A percentile compares a stretch with the other conserved stretches of the same genome.
phyloP scores from a whole-genome alignment of 2,888 invertebrate species.

The Ophion slaviceki region DNA sequence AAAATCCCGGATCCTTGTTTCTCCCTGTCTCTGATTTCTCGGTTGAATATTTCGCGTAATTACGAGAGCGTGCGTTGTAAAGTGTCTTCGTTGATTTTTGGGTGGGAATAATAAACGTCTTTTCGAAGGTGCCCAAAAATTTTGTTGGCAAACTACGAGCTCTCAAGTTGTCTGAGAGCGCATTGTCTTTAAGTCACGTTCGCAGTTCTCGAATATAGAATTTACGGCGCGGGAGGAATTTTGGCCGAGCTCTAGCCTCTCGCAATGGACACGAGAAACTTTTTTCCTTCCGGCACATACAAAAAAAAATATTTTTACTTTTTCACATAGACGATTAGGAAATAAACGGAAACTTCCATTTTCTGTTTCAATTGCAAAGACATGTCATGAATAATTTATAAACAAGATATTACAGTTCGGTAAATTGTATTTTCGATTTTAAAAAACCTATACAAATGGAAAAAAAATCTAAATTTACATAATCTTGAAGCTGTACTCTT shows the following conservation, averaged over 20 bases:
- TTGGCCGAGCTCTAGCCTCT: constrained; percentile 29
- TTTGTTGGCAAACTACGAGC: constrained; percentile 39
- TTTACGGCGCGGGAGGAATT: constrained; percentile 49
- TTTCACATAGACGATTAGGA: not conserved
- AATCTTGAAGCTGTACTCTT: too few species aligned
- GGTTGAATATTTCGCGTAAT: constrained; percentile 1
- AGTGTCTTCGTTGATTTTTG: not conserved
- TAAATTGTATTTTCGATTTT: not conserved
- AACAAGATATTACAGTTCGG: too few species aligned
- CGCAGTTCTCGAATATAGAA: constrained; percentile 45
- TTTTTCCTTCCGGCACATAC: not conserved
- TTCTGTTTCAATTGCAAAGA: not conserved
- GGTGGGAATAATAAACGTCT: constrained; percentile 2
- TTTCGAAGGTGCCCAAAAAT: constrained; percentile 15
- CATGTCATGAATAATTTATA: too few species aligned
- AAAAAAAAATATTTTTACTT: not conserved
- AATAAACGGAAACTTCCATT: not conserved
- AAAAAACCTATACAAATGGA: not conserved
- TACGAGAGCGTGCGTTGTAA: not conserved
- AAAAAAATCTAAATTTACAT: too few species aligned
- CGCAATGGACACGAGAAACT: not conserved
- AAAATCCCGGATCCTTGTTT: constrained; percentile 1
- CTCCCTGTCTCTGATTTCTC: constrained; percentile 4
- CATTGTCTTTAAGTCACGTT: constrained; percentile 33
- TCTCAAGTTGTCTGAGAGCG: constrained; percentile 11